Conservation (phyloP, 2,888 invertebrate genomes). For the Hydrotaea cyrtoneurina region DNA sequence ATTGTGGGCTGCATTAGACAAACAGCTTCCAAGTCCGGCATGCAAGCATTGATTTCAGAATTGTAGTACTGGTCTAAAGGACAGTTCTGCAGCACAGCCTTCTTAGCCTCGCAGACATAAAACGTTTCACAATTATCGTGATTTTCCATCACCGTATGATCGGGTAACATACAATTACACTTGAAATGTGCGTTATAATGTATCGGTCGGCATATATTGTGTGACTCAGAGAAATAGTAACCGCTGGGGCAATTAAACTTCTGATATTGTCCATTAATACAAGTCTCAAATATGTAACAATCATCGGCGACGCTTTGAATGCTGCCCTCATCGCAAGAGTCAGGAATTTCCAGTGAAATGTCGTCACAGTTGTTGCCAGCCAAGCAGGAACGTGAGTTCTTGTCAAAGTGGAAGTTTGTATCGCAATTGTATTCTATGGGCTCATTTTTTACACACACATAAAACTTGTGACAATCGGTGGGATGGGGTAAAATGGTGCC, state of each 20-base stretch:
- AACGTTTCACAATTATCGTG: constrained; percentile 70
- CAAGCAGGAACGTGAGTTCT: constrained; percentile 57
- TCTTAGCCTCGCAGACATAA: constrained; percentile 68
- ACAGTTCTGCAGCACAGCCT: constrained; percentile 70
- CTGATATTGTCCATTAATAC: constrained; percentile 65
- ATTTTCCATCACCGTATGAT: constrained; percentile 69
- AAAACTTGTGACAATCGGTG: constrained; percentile 71
- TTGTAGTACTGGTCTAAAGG: constrained; percentile 70
- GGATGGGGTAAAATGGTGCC: constrained; percentile 67
- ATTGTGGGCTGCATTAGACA: constrained; percentile 69
- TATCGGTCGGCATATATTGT: constrained; percentile 66
- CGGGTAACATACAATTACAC: constrained; percentile 72
- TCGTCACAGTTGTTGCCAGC: not conserved
- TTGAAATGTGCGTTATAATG: constrained; percentile 65
- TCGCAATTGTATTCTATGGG: constrained; percentile 69
- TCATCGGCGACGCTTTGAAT: constrained; percentile 27
- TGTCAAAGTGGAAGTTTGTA: constrained; percentile 67
- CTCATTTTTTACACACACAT: constrained; percentile 67
- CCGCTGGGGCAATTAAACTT: constrained; percentile 66
- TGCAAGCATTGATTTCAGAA: constrained; percentile 64
- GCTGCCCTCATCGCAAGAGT: constrained; percentile 5
- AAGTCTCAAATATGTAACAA: constrained; percentile 58
- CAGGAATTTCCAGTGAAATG: not conserved
- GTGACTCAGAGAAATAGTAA: constrained; percentile 68
- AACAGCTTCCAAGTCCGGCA: constrained; percentile 68